A percentile compares a stretch with the other conserved stretches of the same genome.
These are phyloP conservation scores for Heliocidaris erythrogramma DNA, from an alignment of 35 echinoderm and acorn worm species.

Conservation along the genomic window DNA sequence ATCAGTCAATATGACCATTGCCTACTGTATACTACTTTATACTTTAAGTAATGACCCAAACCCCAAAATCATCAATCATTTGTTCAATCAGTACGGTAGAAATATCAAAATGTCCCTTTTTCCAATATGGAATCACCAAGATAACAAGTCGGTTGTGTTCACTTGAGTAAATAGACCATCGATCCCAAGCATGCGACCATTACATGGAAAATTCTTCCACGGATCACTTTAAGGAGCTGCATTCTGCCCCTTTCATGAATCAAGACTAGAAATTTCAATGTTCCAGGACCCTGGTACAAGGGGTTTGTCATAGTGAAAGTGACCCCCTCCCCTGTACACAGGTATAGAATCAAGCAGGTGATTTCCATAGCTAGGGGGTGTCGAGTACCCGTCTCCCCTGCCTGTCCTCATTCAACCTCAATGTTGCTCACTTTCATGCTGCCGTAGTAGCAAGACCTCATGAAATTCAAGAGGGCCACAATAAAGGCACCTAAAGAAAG, in stretches of 20 bases:
- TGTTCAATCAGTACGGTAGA: neutral
- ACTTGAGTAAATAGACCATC: neutral
- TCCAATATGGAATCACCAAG: neutral
- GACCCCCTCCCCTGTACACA: neutral
- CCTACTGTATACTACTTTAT: neutral
- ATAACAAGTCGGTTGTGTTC: neutral
- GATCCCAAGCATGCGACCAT: neutral
- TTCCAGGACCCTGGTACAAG: neutral
- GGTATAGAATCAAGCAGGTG: neutral
- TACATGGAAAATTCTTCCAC: neutral
- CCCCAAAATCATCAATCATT: neutral
- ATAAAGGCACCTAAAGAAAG: constrained; percentile 88
- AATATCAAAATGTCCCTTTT: neutral
- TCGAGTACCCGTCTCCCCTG: neutral
- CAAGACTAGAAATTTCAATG: neutral
- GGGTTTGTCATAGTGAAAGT: neutral
- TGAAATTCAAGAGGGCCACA: constrained; percentile 86
- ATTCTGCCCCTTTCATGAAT: neutral
- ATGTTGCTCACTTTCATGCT: constrained; percentile 93
- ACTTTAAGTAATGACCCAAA: too few relatives aligned
- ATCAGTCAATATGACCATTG: neutral
- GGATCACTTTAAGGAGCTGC: neutral
- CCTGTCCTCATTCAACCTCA: constrained; percentile 48
- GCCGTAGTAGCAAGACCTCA: constrained; percentile 88
- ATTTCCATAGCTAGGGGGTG: too few relatives aligned